Base-by-base conservation (phyloP, 1,140 invertebrate genomes). In the Eubasilissa regina region DNA sequence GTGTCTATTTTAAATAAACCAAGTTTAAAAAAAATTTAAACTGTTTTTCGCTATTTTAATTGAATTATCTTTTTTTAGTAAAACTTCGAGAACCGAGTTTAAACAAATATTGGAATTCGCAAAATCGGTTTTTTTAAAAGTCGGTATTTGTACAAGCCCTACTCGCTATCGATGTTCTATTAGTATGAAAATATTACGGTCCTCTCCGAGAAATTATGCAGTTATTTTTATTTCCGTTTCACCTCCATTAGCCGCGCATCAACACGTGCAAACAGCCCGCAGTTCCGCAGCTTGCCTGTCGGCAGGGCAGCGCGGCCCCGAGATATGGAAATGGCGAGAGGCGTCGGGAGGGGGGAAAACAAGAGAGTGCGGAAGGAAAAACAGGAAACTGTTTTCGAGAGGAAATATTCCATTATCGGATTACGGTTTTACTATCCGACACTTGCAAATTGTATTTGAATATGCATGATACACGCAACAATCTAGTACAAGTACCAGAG, bases 231-330 rank as follows among this genome's bases (percentile, higher is more conserved):
- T 73, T 73, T 35, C 13, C 21, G 21, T 81, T 75, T 62, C 60
- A 35, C 68, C 77, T 70, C 62, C 72, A 78, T 81, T 81, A 81
- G 76, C 75, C 75, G 80, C 64, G 72, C 70, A 78, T 78, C 78
- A 78, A 78, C n/a, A 78, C 76, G 80, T 78, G 76, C 56, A 76
- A 81, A 75, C 44, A 70, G 47, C 25, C 62, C 66, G 64, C 12
- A 47, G n/a, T 51, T 21, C 48, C 43, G 79, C 62, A 77, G 75
- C 77, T 75, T 77, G 64, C 74, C 74, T 58, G 76, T 80, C 17
- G 73, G 68, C 45, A 12, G 43, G 47, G 19, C 9, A 66, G 35
- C 19, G 19, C 25, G 21, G 17, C 3, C 15, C 35, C 66, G 13
- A 64, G 60, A 25, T 64, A 64, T 64, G 60, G 25, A 64, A 64